Conservation (phyloP, 2,888 invertebrate genomes). For the Digitonthophagus gazella region DNA sequence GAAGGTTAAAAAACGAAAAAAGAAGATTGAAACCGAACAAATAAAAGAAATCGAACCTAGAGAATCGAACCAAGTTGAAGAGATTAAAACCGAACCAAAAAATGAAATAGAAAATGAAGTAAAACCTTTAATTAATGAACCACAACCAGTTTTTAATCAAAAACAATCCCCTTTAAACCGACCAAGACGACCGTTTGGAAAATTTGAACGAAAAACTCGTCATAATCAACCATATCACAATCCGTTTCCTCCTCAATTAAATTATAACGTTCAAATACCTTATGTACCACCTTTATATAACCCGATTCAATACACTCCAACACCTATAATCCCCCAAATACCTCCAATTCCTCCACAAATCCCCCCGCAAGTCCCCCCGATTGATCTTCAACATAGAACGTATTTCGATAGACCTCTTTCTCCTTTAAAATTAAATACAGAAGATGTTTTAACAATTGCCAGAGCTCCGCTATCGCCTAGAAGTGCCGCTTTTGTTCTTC, state of each 20-base stretch:
- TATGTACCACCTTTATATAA: background rate
- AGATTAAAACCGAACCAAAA: conserved; percentile 11
- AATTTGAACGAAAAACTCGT: background rate
- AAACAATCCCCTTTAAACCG: background rate
- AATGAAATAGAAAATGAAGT: background rate
- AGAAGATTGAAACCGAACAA: background rate
- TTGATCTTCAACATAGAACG: background rate
- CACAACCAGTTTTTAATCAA: no score
- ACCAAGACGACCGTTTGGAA: background rate
- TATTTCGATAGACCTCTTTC: conserved; percentile 38
- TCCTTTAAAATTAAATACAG: conserved; percentile 44
- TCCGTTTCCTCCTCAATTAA: background rate
- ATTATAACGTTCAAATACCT: background rate
- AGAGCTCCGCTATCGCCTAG: conserved; percentile 50
- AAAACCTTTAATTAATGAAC: no score
- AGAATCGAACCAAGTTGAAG: no score
- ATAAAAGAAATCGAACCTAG: background rate
- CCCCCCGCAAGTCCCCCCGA: background rate
- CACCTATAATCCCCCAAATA: background rate
- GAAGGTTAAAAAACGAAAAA: conserved; percentile 22
- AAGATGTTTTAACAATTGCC: conserved; percentile 38
- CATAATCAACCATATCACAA: background rate
- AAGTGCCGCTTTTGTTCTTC: conserved; percentile 50
- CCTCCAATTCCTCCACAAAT: background rate
- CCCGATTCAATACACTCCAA: conserved; percentile 2